Conservation (phyloP, 2,797 vertebrate genomes). For the Zonotrichia albicollis region DNA sequence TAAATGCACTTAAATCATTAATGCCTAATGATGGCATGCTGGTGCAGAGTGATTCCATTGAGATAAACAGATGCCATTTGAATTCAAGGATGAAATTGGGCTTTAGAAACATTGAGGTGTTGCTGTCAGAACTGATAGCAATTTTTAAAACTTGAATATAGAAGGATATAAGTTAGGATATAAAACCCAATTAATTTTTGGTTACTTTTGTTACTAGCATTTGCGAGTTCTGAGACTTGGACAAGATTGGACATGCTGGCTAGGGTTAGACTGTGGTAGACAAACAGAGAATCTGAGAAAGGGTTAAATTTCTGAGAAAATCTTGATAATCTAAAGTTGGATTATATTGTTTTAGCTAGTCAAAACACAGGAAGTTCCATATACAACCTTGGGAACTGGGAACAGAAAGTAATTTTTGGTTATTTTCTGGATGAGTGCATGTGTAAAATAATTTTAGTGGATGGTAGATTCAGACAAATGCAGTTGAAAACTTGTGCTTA, state of each 20-base stretch:
- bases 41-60: neutral
- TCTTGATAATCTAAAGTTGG: neutral
- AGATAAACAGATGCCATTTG: neutral
- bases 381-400: neutral
- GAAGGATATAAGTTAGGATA: neutral
- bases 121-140: neutral
- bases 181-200: neutral
- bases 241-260: neutral
- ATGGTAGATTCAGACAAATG: neutral
- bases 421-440: neutral
- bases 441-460: neutral
- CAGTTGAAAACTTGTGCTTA: neutral
- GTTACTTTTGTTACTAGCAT: neutral
- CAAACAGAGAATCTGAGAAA: rapidly evolving
- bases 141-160: neutral
- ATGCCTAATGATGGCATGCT: neutral
- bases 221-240: neutral
- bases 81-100: neutral
- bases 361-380: neutral
- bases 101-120: neutral
- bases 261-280: neutral
- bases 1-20: neutral
- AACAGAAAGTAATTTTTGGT: neutral
- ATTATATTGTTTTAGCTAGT: neutral
- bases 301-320: neutral